Evolutionary conservation across 2,113 vertebrate genomes (phyloP), one percentile per base, ranked within the genome.

Genomic region (Octodon degus): DNA sequence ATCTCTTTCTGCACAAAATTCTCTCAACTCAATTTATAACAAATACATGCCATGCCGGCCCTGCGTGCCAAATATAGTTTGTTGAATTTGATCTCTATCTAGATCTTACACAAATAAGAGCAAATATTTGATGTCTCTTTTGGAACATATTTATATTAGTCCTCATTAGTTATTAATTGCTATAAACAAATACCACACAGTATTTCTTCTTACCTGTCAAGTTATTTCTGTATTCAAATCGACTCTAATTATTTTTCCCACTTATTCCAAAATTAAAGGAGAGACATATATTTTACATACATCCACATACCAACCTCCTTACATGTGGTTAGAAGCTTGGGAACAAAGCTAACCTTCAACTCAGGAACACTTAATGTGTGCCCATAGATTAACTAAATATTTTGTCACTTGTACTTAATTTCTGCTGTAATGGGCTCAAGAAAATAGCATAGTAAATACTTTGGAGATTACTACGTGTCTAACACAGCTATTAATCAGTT

Each of bases 1-100:
- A 83, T 63, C 32, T 88, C 43, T 76, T 7, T 14, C 40, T 84
- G 19, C 55, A 65, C 40, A 81, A 65, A 81, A 22, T 58, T 58
- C 8, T 60, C 20, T 55, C 37, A 67, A 0, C 5, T 12, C 22
- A 6, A 47, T 82, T 79, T 55, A 86, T 20, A 43, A 43, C 43
- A 43, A 43, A 43, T 43, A 43, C 43, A 43, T 43, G 43, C 43
- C 43, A 43, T 43, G 43, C 5, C 43, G 43, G 43, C 43, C 43
- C 43, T 43, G 43, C 43, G 43, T 43, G 79, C 9, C n/a, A 50
- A 79, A 25, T 32, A 25, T 7, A 82, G 25, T 58, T 63, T 77
- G 2, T 70, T 94, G 6, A 94, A 89, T 86, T 90, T 87, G 86
- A 87, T 68, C 53, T 93, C 87, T 32, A 77, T 7, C 11, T 72